Evolutionary conservation across 1,140 invertebrate species (phyloP), one percentile per base, ranked within the genome.

Genomic region (Geopemphigus sp.): DNA sequence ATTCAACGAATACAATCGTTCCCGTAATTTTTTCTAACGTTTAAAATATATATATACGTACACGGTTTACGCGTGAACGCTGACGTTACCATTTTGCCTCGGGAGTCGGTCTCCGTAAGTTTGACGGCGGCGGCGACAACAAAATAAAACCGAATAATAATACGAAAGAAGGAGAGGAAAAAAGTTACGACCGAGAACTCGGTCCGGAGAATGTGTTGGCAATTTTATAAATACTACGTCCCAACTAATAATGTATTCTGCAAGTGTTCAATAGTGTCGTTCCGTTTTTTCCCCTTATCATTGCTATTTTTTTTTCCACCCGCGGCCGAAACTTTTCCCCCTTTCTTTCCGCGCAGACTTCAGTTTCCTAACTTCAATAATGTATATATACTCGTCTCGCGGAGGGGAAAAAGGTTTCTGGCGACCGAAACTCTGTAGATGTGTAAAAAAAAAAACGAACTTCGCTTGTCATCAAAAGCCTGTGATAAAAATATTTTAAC

Each of bases 211-310:
- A 76, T 59, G 72, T 76, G 72, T 76, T 76, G 54, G 72, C 29
- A 59, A 59, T 76, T 76, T 76, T 76, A 76, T 76, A 76, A 76
- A 76, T 76, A 76, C 72, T 76, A 59, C 29, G 29, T 45, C 72
- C n/a, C 54, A 59, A 76, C 72, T 76, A 76, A 76, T 76, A 76
- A 76, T 59, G 72, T 76, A 76, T 76, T 76, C 72, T 76, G 72
- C 72, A 45, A 76, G 72, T 76, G 72, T 76, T 76, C 72, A 76
- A 76, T 76, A 76, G 72, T 76, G 72, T 76, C 72, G 54, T 76
- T 39, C 72, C 56, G 56, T 59, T 76, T 76, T 59, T 56, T 17
- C 54, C 72, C 56, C 19, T 76, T 76, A 76, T 76, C 72, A 59
- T 76, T 45, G 72, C 56, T 59, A 45, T 50, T 59, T 57, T 76